These are phyloP conservation scores for Catagonus wagneri DNA, from an alignment of 2,113 vertebrate genomes.

Conservation along the genomic window DNA sequence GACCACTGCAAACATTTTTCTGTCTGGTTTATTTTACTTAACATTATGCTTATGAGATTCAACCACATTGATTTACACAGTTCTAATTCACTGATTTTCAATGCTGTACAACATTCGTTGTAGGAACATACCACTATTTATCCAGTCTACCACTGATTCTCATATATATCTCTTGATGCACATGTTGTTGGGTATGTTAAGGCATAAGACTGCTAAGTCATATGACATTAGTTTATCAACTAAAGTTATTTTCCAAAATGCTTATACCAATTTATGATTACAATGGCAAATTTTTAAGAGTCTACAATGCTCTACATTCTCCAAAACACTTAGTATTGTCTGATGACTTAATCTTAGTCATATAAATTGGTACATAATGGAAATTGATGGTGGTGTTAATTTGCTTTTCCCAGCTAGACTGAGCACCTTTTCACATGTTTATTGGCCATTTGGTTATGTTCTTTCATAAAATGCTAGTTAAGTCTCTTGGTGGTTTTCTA, in stretches of 20 bases:
- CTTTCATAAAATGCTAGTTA: not conserved
- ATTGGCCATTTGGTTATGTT: not conserved
- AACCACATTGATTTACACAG: not conserved
- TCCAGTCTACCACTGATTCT: not conserved
- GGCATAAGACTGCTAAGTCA: not conserved
- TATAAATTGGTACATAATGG: not conserved
- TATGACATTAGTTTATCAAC: not conserved
- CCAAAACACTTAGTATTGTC: not conserved
- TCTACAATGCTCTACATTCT: not conserved
- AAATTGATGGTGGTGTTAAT: not conserved
- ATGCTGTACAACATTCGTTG: not conserved
- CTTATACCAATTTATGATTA: not conserved
- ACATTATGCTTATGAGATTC: not conserved
- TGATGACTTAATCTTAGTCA: not conserved
- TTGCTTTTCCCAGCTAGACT: not conserved
- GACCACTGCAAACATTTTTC: not conserved
- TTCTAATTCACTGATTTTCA: not conserved
- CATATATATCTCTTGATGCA: not conserved
- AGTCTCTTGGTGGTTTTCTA: not conserved
- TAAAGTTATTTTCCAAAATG: constrained; percentile 1
- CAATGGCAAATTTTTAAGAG: not conserved
- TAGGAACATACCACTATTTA: not conserved
- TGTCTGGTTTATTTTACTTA: constrained; percentile 4
- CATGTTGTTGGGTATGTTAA: not conserved
- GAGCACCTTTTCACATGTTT: constrained; percentile 14